Base-by-base conservation (phyloP, 2,113 vertebrate genomes). In the Alosa alosa region DNA sequence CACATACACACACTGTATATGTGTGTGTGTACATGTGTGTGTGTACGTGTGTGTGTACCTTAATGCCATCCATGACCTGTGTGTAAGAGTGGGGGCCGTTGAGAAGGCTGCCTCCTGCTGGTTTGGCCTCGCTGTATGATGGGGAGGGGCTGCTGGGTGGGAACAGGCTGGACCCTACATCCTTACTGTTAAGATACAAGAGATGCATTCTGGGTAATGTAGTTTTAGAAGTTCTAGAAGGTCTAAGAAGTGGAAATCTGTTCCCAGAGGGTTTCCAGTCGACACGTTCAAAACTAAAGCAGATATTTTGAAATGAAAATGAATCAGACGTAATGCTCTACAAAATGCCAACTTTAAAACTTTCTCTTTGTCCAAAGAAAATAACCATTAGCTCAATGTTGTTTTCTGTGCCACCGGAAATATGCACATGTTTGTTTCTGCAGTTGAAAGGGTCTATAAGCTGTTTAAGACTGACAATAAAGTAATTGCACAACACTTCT, bases 21-120 rank as follows among this genome's bases (percentile, higher is more conserved):
- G 31, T 31, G 31, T 31, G 31, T 31, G 49, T 17, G 50, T 31
- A 4, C 60, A 36, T 36, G 60, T 64, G 17, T 64, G 18, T 2
- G 60, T 95, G 91, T 4, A 94, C 96, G 91, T 22, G 22, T 72
- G 64, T 15, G 3, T 18, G 36, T 31, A 96, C 97, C 96, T 98
- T 97, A 89, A 96, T 95, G 90, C 93, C 92, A 0, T 97, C 96
- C 0, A 90, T 88, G 81, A 96, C 83, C 45, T 95, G 91, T 5
- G 94, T 96, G 91, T 97, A 98, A 82, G 96, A 96, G 17, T 96
- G 95, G 0, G 97, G 96, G 1, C 97, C 97, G 0, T 97, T 97
- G 87, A 97, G 94, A 64, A 97, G 94, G 83, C 94, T 88, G 84
- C 94, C 90, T 46, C 94, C 92, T 47, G 44, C 86, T 0, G 94